Conservation (phyloP, 2,888 invertebrate genomes). For the Papilio elwesi region DNA sequence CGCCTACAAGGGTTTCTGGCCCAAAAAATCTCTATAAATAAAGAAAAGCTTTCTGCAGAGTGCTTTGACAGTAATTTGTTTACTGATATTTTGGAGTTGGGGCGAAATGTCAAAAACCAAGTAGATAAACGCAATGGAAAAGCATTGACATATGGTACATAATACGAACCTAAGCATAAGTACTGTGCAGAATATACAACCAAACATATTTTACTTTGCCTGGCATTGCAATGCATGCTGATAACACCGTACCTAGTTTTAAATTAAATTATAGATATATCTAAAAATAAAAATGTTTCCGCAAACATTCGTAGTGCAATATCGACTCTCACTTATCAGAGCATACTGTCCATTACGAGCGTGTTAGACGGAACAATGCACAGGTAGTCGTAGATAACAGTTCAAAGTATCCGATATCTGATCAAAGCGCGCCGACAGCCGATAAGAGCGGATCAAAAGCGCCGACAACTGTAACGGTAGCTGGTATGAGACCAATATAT, state of each 20-base stretch:
- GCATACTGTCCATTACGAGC: constrained; percentile 55
- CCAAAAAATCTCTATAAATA: no score
- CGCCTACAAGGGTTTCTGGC: no score
- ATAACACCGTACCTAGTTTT: not conserved
- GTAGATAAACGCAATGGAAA: no score
- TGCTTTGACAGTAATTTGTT: no score
- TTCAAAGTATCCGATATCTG: constrained; percentile 67
- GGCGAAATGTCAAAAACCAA: no score
- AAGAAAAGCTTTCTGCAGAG: no score
- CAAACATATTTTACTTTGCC: no score
- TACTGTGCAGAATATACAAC: no score
- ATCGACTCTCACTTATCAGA: constrained; percentile 47
- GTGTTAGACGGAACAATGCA: constrained; percentile 61
- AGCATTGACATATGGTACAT: no score
- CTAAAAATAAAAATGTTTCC: constrained; percentile 32
- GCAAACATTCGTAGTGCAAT: constrained; percentile 39
- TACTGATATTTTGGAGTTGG: no score
- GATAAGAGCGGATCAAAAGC: constrained; percentile 65
- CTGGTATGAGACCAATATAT: constrained; percentile 59
- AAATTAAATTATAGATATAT: constrained; percentile 23
- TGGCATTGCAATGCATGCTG: no score
- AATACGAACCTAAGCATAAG: no score
- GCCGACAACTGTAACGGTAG: constrained; percentile 68
- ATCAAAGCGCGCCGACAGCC: constrained; percentile 63
- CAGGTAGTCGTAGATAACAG: constrained; percentile 70